Percentiles rank a stretch among this genome's conserved stretches.
These are phyloP conservation scores for Eutrigla gurnardus DNA, from an alignment of 2,797 vertebrate genomes.

Conservation along the genomic window DNA sequence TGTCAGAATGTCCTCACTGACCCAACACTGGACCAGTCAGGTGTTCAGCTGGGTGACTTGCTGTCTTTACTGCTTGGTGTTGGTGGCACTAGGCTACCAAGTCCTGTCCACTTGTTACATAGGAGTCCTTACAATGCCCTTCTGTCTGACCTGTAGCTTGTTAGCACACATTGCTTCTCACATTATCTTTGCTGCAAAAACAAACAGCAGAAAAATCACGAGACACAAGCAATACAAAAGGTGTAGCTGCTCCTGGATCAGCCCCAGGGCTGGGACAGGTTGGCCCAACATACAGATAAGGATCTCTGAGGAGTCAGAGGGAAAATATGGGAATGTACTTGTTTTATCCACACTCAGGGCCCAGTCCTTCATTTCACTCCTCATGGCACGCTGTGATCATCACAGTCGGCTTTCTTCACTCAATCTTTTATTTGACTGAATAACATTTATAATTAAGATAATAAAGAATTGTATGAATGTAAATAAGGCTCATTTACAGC, in stretches of 20 bases:
- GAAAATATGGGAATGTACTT: conserved; percentile 4
- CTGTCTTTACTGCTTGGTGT: no score
- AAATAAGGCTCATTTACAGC: neutral
- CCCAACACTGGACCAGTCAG: no score
- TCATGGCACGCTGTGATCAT: neutral
- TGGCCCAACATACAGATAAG: conserved; percentile 14
- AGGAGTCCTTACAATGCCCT: neutral
- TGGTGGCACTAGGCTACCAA: neutral
- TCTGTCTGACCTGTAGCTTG: conserved; percentile 2
- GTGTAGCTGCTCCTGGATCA: neutral
- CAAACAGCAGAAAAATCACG: conserved; percentile 17
- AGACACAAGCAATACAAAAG: neutral
- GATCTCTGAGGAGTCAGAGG: neutral
- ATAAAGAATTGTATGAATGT: neutral
- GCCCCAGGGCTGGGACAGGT: neutral
- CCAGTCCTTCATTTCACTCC: no score
- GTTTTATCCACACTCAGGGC: neutral
- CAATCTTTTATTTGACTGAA: neutral
- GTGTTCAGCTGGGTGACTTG: neutral
- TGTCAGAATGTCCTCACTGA: no score
- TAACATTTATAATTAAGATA: no score
- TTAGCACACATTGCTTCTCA: neutral
- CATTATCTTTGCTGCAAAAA: conserved; percentile 21
- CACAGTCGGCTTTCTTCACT: no score
- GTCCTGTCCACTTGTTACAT: neutral